phyloP scores from a whole-genome alignment of 2,113 vertebrate genomes.

The Hiodon tergisus region DNA sequence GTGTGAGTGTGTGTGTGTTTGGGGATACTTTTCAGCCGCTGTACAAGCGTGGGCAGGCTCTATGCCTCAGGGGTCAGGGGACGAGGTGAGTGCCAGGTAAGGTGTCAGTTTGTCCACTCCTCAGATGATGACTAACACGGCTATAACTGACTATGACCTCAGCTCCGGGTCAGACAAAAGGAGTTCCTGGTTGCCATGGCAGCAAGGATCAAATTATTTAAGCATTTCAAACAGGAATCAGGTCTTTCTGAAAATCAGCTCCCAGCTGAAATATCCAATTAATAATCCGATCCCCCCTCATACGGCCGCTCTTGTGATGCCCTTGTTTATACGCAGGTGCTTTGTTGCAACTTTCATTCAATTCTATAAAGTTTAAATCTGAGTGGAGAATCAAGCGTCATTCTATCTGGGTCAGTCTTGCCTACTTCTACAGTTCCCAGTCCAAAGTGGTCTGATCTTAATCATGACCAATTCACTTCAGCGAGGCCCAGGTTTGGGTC shows the following conservation, averaged over 20 bases:
- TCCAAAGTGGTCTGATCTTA: conserved; percentile 28
- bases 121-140: conserved; percentile 57
- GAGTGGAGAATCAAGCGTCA: background rate
- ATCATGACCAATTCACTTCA: conserved; percentile 31
- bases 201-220: conserved; percentile 59
- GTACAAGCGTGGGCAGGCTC: background rate
- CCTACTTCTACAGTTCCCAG: conserved; percentile 30
- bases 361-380: background rate
- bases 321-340: background rate
- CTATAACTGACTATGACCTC: conserved; percentile 53
- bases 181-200: conserved; percentile 59
- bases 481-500: conserved; percentile 41
- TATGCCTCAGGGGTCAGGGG: background rate
- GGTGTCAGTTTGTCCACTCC: conserved; percentile 23
- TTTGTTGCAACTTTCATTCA: background rate
- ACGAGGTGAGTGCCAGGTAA: background rate
- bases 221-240: conserved; percentile 50
- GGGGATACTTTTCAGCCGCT: background rate
- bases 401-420: background rate
- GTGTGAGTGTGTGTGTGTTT: background rate
- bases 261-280: background rate
- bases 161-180: conserved; percentile 41
- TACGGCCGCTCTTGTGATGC: background rate
- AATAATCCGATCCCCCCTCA: background rate
- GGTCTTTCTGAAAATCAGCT: conserved; percentile 28